Evolutionary conservation across 2,888 invertebrate genomes (phyloP).

Genomic region (Liopterus haemorrhoidalis): DNA sequence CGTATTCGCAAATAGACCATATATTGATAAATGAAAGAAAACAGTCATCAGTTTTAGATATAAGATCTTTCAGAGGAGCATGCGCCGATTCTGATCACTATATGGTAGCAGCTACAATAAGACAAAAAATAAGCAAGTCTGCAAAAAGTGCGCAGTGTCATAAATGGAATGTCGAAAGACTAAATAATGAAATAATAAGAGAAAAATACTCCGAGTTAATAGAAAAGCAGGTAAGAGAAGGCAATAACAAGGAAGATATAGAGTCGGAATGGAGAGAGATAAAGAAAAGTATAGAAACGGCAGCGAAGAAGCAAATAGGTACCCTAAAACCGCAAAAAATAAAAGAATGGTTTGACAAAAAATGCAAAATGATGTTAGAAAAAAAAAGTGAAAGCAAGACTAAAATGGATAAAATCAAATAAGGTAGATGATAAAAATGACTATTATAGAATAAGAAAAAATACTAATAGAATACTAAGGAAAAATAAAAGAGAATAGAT

Average conservation of each 20-base stretch:
- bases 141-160: neutral
- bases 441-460: constrained; percentile 6
- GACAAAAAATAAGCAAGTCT: neutral
- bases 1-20: constrained; percentile 6
- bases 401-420: no score
- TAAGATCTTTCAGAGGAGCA: constrained; percentile 5
- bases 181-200: neutral
- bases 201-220: neutral
- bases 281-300: constrained; percentile 9
- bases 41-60: constrained; percentile 10
- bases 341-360: neutral
- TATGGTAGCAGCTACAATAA: constrained; percentile 3
- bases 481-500: constrained; percentile 3
- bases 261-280: no score
- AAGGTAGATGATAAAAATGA: constrained; percentile 6
- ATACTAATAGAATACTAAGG: constrained; percentile 13
- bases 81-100: constrained; percentile 1
- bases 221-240: no score
- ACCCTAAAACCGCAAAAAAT: neutral
- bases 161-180: neutral
- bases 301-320: no score
- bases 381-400: neutral
- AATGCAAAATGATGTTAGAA: neutral
- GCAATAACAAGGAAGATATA: no score
- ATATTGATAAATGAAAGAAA: neutral